phyloP scores from a whole-genome alignment of 2,797 vertebrate species.

The Calcarius lapponicus region DNA sequence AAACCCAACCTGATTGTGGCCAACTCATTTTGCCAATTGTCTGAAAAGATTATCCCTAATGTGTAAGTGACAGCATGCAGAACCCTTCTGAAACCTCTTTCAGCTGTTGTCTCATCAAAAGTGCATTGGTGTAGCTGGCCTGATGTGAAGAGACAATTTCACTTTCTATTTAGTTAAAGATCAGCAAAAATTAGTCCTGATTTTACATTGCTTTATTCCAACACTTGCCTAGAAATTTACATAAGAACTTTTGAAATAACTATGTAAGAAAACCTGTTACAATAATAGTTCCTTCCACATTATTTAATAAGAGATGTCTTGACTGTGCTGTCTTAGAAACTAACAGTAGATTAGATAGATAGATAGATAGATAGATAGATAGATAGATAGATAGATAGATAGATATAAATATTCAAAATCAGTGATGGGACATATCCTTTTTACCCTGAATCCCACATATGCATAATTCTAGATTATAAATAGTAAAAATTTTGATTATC shows the following conservation, averaged over 20 bases:
- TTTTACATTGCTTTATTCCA: not conserved
- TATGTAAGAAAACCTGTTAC: not conserved
- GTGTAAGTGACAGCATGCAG: conserved; percentile 59
- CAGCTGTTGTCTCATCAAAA: conserved; percentile 56
- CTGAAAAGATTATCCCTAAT: conserved; percentile 55
- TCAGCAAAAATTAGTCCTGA: conserved; percentile 37
- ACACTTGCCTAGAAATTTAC: not conserved
- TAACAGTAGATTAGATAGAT: not conserved
- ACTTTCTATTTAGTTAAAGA: conserved; percentile 21
- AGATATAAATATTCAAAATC: not conserved
- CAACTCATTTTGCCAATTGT: conserved; percentile 56
- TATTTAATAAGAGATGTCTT: not conserved
- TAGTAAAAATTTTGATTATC: not conserved
- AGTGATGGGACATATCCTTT: not conserved
- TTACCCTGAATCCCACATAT: not conserved
- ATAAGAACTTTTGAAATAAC: not conserved
- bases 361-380: not conserved
- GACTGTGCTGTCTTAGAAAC: not conserved
- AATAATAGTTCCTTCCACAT: not conserved
- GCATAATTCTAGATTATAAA: not conserved
- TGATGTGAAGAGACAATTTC: not conserved
- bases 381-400: too few species aligned
- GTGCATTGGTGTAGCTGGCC: not conserved
- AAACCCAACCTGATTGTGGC: conserved; percentile 9
- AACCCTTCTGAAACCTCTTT: conserved; percentile 52